Base-by-base conservation (phyloP, 2,113 vertebrate species). In the Pseudopodoces humilis region DNA sequence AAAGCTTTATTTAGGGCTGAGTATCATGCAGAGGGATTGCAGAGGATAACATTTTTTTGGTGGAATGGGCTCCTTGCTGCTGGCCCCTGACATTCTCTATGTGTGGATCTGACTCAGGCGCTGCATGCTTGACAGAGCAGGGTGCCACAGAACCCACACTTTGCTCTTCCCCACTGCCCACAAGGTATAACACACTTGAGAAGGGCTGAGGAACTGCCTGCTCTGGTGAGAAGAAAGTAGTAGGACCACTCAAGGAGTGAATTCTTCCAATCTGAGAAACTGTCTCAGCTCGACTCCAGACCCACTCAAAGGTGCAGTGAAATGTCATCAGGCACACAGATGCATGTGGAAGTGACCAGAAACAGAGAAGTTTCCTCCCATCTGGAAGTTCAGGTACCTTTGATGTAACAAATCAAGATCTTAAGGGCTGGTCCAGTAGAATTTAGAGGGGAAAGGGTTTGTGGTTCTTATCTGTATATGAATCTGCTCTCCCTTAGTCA, bases 81-180 rank as follows among this genome's bases (percentile, higher is more conserved):
- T 77, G 52, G 21, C 21, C 46, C 33, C 31, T 2, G 3, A 3
- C 30, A 14, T 18, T 69, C 35, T 46, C 0, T 1, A 1, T 1
- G 1, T 53, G 60, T 0, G 9, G 52, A 90, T 15, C 47, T 0
- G 1, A 41, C 63, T 55, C 58, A 67, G 43, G 24, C 35, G 55
- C 3, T 7, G 24, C 17, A 6, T 0, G 16, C 22, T 28, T 13
- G 31, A 25, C 31, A 41, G 41, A 60, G 20, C 33, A 0, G 2
- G 27, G 46, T 27, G 16, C 28, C 30, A 13, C 10, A 7, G 28
- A 50, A 39, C 3, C 35, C 3, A 1, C 0, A 0, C 24, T 58
- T 1, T 2, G 7, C 71, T 60, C 50, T 6, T 64, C 44, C 31
- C 53, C 41, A 24, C 15, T 3, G 2, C 35, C 39, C 20, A 19